Evolutionary conservation across 2,888 invertebrate genomes (phyloP).

Genomic region (Matsumyia berberina): DNA sequence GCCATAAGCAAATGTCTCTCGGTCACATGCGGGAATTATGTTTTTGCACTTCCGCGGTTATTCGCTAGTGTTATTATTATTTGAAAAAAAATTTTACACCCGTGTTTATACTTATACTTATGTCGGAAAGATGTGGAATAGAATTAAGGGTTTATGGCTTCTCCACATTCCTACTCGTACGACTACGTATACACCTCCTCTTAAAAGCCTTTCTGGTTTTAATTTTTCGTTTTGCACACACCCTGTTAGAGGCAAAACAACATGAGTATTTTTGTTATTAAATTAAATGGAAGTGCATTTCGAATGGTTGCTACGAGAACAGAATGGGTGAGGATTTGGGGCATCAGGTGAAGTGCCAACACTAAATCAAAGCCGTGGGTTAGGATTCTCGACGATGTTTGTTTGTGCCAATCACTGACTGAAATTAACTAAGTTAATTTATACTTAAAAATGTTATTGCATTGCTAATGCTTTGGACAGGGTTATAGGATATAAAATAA

Average conservation of each 20-base stretch:
- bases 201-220: constrained; percentile 40
- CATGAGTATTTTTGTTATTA: constrained; percentile 9
- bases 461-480: too few species aligned
- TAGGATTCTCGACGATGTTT: too few species aligned
- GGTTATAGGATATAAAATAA: too few species aligned
- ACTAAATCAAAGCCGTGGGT: too few species aligned
- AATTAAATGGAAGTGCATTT: not conserved
- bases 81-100: constrained; percentile 7
- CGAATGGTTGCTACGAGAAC: constrained; percentile 1
- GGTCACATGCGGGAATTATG: constrained; percentile 21
- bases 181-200: not conserved
- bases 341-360: too few species aligned
- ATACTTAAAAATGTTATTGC: too few species aligned
- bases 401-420: too few species aligned
- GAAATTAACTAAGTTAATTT: too few species aligned
- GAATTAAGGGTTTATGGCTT: constrained; percentile 61
- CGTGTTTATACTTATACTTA: constrained; percentile 2
- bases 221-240: constrained; percentile 18
- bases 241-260: not conserved
- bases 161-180: constrained; percentile 27
- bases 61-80: constrained; percentile 14
- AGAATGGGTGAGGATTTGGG: not conserved
- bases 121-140: constrained; percentile 7
- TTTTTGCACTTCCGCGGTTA: constrained; percentile 52
- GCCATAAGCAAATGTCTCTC: constrained; percentile 4